Evolutionary conservation across 2,113 vertebrate species (phyloP), one percentile per base, ranked within the genome.

Genomic region (Oncorhynchus clarkii): DNA sequence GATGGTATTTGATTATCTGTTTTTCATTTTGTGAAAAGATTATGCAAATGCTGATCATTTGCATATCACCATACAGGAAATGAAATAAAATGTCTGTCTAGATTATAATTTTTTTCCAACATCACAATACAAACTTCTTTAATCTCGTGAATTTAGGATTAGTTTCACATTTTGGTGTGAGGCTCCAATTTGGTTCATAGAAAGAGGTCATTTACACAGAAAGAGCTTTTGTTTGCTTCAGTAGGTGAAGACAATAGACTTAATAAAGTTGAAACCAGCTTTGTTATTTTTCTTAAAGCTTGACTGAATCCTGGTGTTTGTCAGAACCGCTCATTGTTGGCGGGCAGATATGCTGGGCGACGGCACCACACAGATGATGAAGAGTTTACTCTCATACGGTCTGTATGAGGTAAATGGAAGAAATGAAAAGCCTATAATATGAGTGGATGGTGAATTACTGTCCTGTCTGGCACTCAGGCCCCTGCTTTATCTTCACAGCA

Each of bases 1-100:
- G 89, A 93, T 92, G 91, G 87, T 91, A 91, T 93, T 93, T 91
- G 87, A 93, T 93, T 89, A 93, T 92, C 89, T 89, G 87, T 90
- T 94, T 92, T 92, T 91, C 89, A 91, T 93, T 93, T 92, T 87
- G 84, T 82, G 79, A 84, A 88, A 91, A 93, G 91, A 93, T 92
- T 94, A 93, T 93, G 90, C 91, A 91, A 94, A 92, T 93, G 78
- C 84, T 72, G 8, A 73, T 88, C 73, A 92, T 94, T 93, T 93
- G 90, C 92, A 92, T 93, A 89, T 78, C 83, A 84, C 81, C 81
- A 84, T 88, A 85, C 87, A 82, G 85, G 79, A 89, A 85, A 90
- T 83, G 82, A 45, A 45, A 45, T 45, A 9, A 84, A 92, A 89
- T 84, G 77, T 80, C 86, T 89, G 88, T 88, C 92, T 87, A 88